Percentiles rank a stretch among this genome's conserved stretches.
phyloP scores from a whole-genome alignment of 2,888 invertebrate genomes.

The Calliopum simillimum region DNA sequence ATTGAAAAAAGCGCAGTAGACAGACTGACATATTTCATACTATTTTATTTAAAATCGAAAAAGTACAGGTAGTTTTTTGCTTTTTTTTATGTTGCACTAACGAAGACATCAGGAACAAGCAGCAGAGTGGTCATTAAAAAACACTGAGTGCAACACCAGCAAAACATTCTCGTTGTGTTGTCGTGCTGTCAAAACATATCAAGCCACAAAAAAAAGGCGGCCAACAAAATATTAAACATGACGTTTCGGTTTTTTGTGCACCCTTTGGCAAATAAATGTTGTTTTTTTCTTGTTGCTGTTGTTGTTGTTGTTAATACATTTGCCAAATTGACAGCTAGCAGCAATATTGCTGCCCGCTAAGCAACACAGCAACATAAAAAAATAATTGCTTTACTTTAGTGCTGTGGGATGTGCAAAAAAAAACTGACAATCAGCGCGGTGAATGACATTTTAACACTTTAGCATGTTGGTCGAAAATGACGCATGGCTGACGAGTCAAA shows the following conservation, averaged over 20 bases:
- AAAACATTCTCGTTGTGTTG: no score
- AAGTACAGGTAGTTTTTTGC: background rate
- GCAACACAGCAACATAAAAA: background rate
- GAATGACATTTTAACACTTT: constrained; percentile 10
- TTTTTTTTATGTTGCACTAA: background rate
- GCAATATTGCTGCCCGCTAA: background rate
- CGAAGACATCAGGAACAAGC: constrained; percentile 4
- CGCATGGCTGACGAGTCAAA: background rate
- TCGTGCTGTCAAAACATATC: constrained; percentile 8
- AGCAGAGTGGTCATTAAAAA: constrained; percentile 12
- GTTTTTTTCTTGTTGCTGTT: background rate
- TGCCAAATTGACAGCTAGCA: constrained; percentile 15
- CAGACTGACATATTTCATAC: background rate
- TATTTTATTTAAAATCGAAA: background rate
- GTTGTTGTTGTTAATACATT: background rate
- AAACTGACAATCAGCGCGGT: constrained; percentile 6
- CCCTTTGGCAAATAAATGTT: background rate
- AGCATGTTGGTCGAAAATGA: background rate
- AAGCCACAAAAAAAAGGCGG: no score
- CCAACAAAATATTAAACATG: no score
- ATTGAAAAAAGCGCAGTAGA: constrained; percentile 16
- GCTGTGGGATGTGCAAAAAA: background rate
- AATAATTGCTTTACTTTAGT: constrained; percentile 12
- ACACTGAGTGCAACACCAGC: background rate
- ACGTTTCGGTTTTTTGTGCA: background rate